phyloP scores from a whole-genome alignment of 2,113 vertebrate genomes.

The Tetrax tetrax region DNA sequence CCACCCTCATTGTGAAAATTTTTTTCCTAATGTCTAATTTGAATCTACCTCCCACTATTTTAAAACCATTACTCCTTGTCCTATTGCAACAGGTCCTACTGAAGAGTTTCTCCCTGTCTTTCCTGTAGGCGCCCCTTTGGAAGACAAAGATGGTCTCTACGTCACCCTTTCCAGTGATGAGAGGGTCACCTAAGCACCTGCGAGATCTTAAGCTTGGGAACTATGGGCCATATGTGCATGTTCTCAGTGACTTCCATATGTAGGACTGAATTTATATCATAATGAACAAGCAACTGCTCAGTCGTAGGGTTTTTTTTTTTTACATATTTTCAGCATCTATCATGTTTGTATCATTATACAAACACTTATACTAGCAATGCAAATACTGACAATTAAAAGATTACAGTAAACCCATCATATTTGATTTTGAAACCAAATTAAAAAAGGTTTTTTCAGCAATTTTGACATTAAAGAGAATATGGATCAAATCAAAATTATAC shows the following conservation, averaged over 20 bases:
- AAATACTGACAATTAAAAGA: slow-evolving; percentile 63
- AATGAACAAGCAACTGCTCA: neutral
- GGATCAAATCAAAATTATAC: slow-evolving; percentile 63
- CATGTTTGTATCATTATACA: slow-evolving; percentile 14
- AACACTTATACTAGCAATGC: neutral
- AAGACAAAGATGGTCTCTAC: neutral
- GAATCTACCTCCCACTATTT: no score
- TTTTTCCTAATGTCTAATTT: no score
- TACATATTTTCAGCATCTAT: slow-evolving; percentile 27
- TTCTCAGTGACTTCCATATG: neutral
- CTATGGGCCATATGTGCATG: neutral
- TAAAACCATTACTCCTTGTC: no score
- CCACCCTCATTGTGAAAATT: no score
- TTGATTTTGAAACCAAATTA: slow-evolving; percentile 65
- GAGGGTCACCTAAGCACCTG: neutral
- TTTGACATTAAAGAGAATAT: slow-evolving; percentile 59
- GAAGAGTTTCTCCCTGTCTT: no score
- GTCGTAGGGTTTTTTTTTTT: neutral
- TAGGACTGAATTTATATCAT: neutral
- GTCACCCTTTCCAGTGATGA: neutral
- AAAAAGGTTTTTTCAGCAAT: slow-evolving; percentile 51
- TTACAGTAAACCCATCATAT: slow-evolving; percentile 58
- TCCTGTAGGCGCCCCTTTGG: no score
- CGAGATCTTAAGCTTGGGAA: neutral
- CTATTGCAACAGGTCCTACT: no score